Base-by-base conservation (phyloP, 1,140 invertebrate species). In the Dinoponera quadriceps region DNA sequence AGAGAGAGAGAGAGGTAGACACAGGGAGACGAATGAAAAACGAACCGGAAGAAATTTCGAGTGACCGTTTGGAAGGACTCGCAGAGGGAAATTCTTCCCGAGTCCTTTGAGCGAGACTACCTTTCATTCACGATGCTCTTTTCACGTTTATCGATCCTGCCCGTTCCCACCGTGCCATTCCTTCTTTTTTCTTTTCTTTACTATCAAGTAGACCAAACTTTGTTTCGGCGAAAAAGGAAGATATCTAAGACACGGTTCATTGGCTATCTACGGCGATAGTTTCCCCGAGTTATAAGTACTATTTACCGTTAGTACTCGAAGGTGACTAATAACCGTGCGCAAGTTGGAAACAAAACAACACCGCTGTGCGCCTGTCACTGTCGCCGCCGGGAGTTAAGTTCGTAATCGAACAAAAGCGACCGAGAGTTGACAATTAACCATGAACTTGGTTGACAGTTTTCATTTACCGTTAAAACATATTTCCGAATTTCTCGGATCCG, bases 1-100 rank as follows among this genome's bases (percentile, higher is more conserved):
- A n/a, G 7, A 22, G 1, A 63, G 49, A 22, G 14, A 38, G 2
- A 25, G 13, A 2, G 13, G 13, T 13, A 33, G 2, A 33, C 33
- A 33, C 7, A 33, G 16, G 44, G 55, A 51, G 22, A 11, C 13
- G 29, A 48, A 16, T 29, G 68, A 81, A 88, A 89, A 89, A 44
- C 65, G 55, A 60, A 85, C 33, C 57, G 83, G 73, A 88, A 88
- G 84, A 73, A 85, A 88, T 88, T 88, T 88, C 85, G 77, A 88
- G 75, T 57, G 48, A 27, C 29, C 65, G 72, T 65, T 57, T 48
- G 54, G 69, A 62, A 74, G 54, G 48, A 68, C 48, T 72, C 48
- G 48, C 44, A 55, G 62, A 72, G 54, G 66, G 77, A 87, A 82
- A 88, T 85, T 78, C 77, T 82, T 82, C 44, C 44, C 44, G 49